Evolutionary conservation across 2,113 vertebrate genomes (phyloP), one percentile per base, ranked within the genome.

Genomic region (Catagonus wagneri): DNA sequence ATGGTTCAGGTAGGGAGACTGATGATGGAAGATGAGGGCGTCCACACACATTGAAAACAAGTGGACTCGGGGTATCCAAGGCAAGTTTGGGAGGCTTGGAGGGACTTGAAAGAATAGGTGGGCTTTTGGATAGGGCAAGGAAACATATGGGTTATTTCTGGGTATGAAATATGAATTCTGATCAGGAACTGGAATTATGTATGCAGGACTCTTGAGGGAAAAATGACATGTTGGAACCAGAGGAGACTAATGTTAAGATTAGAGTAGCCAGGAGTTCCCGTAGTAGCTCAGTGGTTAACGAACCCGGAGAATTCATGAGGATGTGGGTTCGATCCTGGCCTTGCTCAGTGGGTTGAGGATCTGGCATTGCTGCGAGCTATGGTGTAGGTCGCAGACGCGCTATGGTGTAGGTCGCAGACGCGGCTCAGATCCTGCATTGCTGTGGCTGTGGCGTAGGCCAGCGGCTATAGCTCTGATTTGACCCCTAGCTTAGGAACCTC

Each of bases 41-140:
- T 16, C 29, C 0, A 4, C 6, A 61, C 6, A 34, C 3, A 39
- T 79, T 14, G 0, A 44, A 27, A 3, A 85, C 10, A n/a, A 63
- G 27, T 71, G 20, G 16, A 22, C 27, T 56, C 13, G 14, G 34
- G 7, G 19, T 22, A 25, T 74, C 25, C 17, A 74, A 60, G 44
- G 5, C 81, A 23, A 23, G 23, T 50, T 81, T 68, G 13, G 2
- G 68, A 58, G 29, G 9, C 25, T 44, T 76, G 36, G 61, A 69
- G 12, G 27, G 19, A 60, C 75, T n/a, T 36, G 34, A 83, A 75
- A 25, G 10, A 58, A 60, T 44, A 89, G 39, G 13, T 19, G 65
- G 27, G 8, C 54, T 93, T 83, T 50, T 34, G 52, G 23, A 66
- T 36, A 83, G 36, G 11, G 4, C 25, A 88, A 83, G 68, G 54